Percentiles rank a stretch among this genome's conserved stretches.
phyloP scores from a whole-genome alignment of 2,113 vertebrate genomes.

The Rhea americana region DNA sequence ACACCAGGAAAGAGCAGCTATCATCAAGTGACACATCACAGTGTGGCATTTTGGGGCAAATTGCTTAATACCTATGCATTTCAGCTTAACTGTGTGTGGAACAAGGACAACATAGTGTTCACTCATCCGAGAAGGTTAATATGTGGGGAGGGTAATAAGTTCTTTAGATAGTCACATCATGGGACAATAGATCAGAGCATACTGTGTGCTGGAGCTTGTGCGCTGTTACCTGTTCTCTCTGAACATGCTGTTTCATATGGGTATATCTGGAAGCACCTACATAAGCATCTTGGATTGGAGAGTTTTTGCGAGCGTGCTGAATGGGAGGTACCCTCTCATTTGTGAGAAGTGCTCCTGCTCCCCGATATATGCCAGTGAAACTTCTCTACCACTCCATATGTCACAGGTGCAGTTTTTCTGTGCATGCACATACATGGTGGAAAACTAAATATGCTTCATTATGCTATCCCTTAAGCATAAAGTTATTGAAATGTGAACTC shows the following conservation, averaged over 20 bases:
- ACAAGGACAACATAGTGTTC: constrained; percentile 41
- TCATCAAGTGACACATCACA: constrained; percentile 1
- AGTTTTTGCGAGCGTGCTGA: neutral
- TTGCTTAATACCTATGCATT: constrained; percentile 59
- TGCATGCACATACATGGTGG: neutral
- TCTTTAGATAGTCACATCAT: neutral
- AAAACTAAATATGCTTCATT: neutral
- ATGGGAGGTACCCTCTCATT: accelerated
- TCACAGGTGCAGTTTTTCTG: neutral
- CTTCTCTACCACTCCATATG: neutral
- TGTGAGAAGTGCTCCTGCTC: neutral
- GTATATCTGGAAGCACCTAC: neutral
- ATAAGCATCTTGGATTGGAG: neutral
- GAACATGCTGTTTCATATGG: neutral
- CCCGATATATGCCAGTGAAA: neutral
- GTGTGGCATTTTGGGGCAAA: constrained; percentile 30
- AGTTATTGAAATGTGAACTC: constrained; percentile 7
- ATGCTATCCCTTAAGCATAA: neutral
- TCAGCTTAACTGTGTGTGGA: constrained; percentile 36
- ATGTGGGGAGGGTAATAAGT: neutral
- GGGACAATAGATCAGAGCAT: neutral
- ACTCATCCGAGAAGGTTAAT: constrained; percentile 42
- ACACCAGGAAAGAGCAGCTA: constrained; percentile 31
- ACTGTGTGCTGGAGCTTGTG: neutral
- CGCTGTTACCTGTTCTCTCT: constrained; percentile 1